These are phyloP conservation scores for Maniola hyperantus DNA, from an alignment of 2,888 invertebrate species.

Conservation along the genomic window DNA sequence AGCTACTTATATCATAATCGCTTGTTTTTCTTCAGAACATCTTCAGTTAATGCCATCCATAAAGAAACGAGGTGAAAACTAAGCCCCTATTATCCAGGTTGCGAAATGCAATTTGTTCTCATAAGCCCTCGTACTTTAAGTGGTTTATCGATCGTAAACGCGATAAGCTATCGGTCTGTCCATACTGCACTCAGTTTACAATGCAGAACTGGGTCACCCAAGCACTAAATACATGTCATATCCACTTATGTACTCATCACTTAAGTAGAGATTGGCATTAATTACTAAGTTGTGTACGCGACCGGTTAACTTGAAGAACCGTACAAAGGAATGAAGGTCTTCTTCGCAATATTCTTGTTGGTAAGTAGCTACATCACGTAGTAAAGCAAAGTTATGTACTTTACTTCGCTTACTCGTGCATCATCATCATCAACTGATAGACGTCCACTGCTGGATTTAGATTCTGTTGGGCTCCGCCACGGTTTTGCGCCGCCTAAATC, in stretches of 20 bases:
- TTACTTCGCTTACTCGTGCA: too few relatives aligned
- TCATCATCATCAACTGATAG: too few relatives aligned
- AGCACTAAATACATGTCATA: slow-evolving; percentile 53
- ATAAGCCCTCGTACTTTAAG: slow-evolving; percentile 37
- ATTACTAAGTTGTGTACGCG: slow-evolving; percentile 47
- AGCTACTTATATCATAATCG: too few relatives aligned
- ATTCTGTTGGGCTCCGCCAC: too few relatives aligned
- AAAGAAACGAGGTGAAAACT: neutral
- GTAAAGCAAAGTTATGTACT: too few relatives aligned
- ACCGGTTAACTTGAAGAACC: slow-evolving; percentile 1
- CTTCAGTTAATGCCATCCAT: neutral
- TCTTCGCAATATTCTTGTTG: neutral
- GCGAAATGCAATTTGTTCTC: slow-evolving; percentile 26
- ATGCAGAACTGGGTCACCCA: slow-evolving; percentile 65
- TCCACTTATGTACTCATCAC: slow-evolving; percentile 46
- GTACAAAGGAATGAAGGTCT: neutral
- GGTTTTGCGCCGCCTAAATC: too few relatives aligned
- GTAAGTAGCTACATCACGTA: neutral
- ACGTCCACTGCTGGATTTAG: too few relatives aligned
- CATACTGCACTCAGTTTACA: slow-evolving; percentile 50
- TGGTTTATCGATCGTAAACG: slow-evolving; percentile 67
- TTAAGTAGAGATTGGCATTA: slow-evolving; percentile 52
- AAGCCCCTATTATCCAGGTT: neutral
- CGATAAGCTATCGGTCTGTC: slow-evolving; percentile 67
- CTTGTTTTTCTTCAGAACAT: too few relatives aligned